Base-by-base conservation (phyloP, 2,797 vertebrate genomes). In the Pantherophis vulpinus region DNA sequence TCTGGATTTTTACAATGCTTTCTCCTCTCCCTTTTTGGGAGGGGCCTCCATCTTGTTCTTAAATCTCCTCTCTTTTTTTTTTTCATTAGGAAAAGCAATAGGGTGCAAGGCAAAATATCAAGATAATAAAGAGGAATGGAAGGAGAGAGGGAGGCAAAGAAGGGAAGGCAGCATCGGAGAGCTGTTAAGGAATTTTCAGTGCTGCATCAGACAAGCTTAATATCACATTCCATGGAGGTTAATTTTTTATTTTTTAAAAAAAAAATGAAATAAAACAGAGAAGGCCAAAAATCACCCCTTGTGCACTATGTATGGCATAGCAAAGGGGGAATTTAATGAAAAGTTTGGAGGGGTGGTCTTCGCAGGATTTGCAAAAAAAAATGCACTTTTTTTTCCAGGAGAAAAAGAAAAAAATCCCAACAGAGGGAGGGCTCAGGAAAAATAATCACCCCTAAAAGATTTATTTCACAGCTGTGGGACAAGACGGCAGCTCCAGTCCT, bases 1-100 rank as follows among this genome's bases (percentile, higher is more conserved):
- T 59, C 59, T 74, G 42, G 61, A 55, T 93, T 91, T 55, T 91
- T 60, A 61, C 20, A 56, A 88, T 83, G 90, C 29, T 63, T 55
- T 86, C 58, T 60, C 18, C 58, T 60, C 18, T 11, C 29, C 42
- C 58, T 54, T 91, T 51, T 47, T 47, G 4, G 61, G 51, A 13
- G 54, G 51, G 66, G 37, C 2, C 10, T 63, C 11, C 27, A 0
- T 29, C 47, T 74, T 83, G 42, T 55, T 89, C 86, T 83, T 63
- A 88, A 93, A 88, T 83, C 86, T 66, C 58, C 47, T n/a, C 37
- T 42, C 37, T 42, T 59, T 87, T 90, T 86, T 58, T 42, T 88
- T 93, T 89, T 91, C 90, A 93, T 93, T 93, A 91, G 90, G 47
- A n/a, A 61, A 83, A 83, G 90, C 90, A 88, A 90, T 29, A 13